Percentiles rank a stretch among this genome's conserved stretches.
phyloP scores from a whole-genome alignment of 2,113 vertebrate species.

The Esox niger region DNA sequence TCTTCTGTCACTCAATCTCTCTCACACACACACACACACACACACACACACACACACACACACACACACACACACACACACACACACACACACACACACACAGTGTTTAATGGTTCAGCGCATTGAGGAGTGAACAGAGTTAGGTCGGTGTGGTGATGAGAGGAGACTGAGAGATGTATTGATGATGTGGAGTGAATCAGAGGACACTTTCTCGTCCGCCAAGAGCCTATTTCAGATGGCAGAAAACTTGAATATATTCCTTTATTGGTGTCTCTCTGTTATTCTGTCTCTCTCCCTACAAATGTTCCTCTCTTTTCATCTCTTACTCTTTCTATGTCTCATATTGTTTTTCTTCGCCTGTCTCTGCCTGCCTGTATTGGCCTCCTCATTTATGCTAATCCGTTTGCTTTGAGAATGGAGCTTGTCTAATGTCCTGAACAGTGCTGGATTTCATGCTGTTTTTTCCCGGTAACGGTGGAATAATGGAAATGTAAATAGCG shows the following conservation, averaged over 20 bases:
- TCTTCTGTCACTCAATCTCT: too few species aligned
- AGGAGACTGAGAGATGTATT: constrained; percentile 60
- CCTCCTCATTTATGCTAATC: constrained; percentile 73
- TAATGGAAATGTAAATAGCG: constrained; percentile 76
- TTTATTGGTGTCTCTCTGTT: too few species aligned
- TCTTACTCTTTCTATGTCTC: background rate
- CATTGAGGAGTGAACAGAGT: constrained; percentile 54
- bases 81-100: constrained; percentile 7
- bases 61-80: too few species aligned
- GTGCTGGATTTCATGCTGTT: constrained; percentile 69
- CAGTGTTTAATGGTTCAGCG: constrained; percentile 27
- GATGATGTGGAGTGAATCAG: constrained; percentile 64
- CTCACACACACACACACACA: constrained; percentile 1
- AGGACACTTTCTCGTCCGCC: constrained; percentile 63
- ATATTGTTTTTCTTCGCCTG: background rate
- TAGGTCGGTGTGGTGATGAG: constrained; percentile 59
- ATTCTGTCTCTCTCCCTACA: background rate
- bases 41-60: too few species aligned
- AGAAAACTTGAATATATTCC: too few species aligned
- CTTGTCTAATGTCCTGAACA: constrained; percentile 74
- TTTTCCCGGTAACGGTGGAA: constrained; percentile 67
- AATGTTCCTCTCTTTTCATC: background rate
- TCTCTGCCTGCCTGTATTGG: constrained; percentile 51
- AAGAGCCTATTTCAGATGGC: constrained; percentile 67
- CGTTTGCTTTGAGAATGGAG: constrained; percentile 69